Percentiles rank a stretch among this genome's conserved stretches.
Evolutionary conservation across 2,888 invertebrate species (phyloP).

Genomic region (Athrips mouffetella): DNA sequence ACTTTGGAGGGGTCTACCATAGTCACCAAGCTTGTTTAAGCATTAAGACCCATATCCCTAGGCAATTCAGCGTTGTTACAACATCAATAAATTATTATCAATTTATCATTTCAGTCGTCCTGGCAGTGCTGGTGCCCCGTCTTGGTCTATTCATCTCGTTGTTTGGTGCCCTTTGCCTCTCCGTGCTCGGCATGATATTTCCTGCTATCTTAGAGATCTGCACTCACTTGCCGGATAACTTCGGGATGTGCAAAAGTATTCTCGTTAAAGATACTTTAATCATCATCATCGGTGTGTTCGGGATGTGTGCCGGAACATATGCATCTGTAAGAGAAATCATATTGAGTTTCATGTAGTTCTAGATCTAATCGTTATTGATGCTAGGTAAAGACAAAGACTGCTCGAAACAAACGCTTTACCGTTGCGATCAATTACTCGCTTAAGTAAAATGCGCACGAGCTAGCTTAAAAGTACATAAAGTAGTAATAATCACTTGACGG

Average conservation of each 20-base stretch:
- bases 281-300: slow-evolving; percentile 79
- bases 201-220: slow-evolving; percentile 80
- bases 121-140: slow-evolving; percentile 88
- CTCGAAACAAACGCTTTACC: neutral
- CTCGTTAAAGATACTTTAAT: slow-evolving; percentile 74
- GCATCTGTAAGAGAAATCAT: slow-evolving; percentile 81
- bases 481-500: neutral
- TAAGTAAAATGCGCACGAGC: neutral
- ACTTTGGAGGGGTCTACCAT: no score
- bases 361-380: neutral
- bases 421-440: neutral
- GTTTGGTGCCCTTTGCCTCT: slow-evolving; percentile 92
- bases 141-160: slow-evolving; percentile 88
- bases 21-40: no score
- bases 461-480: neutral
- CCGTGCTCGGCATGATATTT: slow-evolving; percentile 91
- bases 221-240: slow-evolving; percentile 76
- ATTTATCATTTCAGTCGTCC: slow-evolving; percentile 81
- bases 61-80: neutral
- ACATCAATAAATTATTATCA: neutral
- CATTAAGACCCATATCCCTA: no score
- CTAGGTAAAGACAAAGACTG: neutral
- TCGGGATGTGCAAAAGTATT: slow-evolving; percentile 51
- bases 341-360: neutral
- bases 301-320: slow-evolving; percentile 82